Base-by-base conservation (phyloP, 30 jellyfish, hydroid and myxozoan genomes). In the Catostylus mosaicus region DNA sequence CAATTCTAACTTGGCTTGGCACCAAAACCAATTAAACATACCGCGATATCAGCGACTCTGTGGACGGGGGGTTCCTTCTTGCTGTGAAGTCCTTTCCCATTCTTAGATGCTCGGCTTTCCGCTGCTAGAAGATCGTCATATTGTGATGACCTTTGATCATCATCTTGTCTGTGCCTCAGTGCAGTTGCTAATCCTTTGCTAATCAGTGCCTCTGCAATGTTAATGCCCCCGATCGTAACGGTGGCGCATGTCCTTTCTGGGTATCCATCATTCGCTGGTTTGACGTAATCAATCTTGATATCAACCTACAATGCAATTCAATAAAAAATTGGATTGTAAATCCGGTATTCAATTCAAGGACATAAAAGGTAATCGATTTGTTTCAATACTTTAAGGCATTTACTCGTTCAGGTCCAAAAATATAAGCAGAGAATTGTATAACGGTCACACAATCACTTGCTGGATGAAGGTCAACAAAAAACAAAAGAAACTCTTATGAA, bases 161-260 rank as follows among this genome's bases (percentile, higher is more conserved):
- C 98, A 62, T 91, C 98, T 47, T 85, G 96, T 67, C 96, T 64
- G 69, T 91, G 98, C 43, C 98, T 90, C 45, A 91, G 61, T 64
- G 90, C 93, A 18, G 96, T 86, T 6, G 98, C 96, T 5, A 91
- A 32, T n/a, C 98, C 98, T 73, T 91, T 91, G 93, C 98, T 91
- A 87, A 91, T 84, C 77, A 91, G 65, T n/a, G 96, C 96, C 72
- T 91, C 98, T 0, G 98, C 98, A 33, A 91, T 80, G 47, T 91
- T 91, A 75, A 91, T 85, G 35, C 88, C 98, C 29, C 91, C 93
- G 27, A 91, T 74, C 24, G 93, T 77, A 3, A 91, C 98, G 19
- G 98, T 91, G 1, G 96, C 98, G 69, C 98, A 91, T 7, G 89
- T 79, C 40, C 98, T 71, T 73, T 91, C 96, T 1, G 98, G 98